Base-by-base conservation (phyloP, 1,140 invertebrate species). In the Diachasma alloeum region DNA sequence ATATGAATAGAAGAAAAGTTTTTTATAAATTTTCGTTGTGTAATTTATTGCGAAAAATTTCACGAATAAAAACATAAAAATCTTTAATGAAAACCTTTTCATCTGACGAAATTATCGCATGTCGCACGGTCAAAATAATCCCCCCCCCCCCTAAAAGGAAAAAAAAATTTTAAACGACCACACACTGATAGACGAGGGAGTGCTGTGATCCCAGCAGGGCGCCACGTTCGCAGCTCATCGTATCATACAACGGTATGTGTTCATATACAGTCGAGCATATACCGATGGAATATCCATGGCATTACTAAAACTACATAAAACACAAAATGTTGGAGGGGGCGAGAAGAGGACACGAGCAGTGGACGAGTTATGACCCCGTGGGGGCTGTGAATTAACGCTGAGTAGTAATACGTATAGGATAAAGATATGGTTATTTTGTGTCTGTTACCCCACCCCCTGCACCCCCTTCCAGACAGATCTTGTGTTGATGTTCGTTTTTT, bases 261-360 rank as follows among this genome's bases (percentile, higher is more conserved):
- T 9, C 24, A 63, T 26, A 63, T 63, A 63, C 24, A 26, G 59
- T 19, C n/a, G 19, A 56, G n/a, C 2, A 26, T 63, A 42, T 42
- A 74, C 73, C 56, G 17, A 39, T 42, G 63, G 85, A 87, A 63
- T 63, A 63, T 63, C 11, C 59, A 86, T 85, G 83, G 83, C 84
- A 89, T 89, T 89, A 89, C 88, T 88, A 89, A 89, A 88, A 89
- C 85, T 86, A 87, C 86, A 88, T 88, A 89, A 82, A 86, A 83
- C 53, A 84, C 85, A 85, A 88, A 84, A 85, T 69, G 31, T 19
- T 69, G 15, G 31, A 39, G 17, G 36, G 31, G 15, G 13, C 17
- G 19, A 24, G 17, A 69, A 36, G n/a, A 17, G 67, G 31, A 37
- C 19, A 67, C 11, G 36, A 19, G 67, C 9, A 31, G 44, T 15